These are phyloP conservation scores for Gymnothorax javanicus DNA, from an alignment of 2,797 vertebrate species.

Conservation along the genomic window DNA sequence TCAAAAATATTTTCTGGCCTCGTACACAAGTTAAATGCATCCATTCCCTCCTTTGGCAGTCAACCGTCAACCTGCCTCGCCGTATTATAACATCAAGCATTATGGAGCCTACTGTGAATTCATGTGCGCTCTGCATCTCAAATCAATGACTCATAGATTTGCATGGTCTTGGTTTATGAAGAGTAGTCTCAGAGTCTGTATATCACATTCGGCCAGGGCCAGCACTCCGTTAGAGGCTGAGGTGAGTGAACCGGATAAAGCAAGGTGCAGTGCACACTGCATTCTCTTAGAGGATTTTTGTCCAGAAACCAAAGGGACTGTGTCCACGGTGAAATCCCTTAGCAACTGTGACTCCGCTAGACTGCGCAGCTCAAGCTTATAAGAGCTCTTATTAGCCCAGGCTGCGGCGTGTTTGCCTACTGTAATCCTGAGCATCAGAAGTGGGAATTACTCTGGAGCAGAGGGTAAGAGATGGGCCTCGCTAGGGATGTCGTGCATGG, in stretches of 20 bases:
- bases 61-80: not conserved
- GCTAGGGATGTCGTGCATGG: constrained; percentile 55
- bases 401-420: constrained; percentile 44
- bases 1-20: constrained; percentile 7
- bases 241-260: constrained; percentile 23
- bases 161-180: constrained; percentile 57
- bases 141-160: constrained; percentile 74
- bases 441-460: constrained; percentile 26
- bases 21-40: too few species aligned
- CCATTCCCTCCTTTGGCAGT: not conserved
- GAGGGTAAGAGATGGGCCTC: constrained; percentile 41
- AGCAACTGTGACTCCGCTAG: not conserved
- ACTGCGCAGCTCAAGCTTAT: not conserved
- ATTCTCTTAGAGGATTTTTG: constrained; percentile 42
- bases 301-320: constrained; percentile 60
- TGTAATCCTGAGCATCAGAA: constrained; percentile 41
- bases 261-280: constrained; percentile 66
- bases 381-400: constrained; percentile 35
- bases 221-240: constrained; percentile 35
- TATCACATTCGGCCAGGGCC: constrained; percentile 33
- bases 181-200: constrained; percentile 60
- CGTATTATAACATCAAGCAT: not conserved
- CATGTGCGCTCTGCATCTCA: constrained; percentile 64
- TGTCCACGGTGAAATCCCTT: constrained; percentile 30
- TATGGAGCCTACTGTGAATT: constrained; percentile 35